Evolutionary conservation across 2,888 invertebrate species (phyloP).

Genomic region (Geophilus truncorum): DNA sequence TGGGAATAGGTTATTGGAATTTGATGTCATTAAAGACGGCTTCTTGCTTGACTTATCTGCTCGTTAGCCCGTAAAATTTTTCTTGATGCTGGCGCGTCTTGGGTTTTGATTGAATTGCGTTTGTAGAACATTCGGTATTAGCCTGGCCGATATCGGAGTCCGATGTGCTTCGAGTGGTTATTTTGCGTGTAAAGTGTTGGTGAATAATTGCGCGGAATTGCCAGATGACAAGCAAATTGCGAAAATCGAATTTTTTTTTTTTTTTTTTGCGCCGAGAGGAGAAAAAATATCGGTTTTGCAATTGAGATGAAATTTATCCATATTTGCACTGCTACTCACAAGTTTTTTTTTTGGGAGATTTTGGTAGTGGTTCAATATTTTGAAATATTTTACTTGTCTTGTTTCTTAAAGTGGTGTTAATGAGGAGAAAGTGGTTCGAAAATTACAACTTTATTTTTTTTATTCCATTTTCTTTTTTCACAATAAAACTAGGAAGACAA

Average conservation of each 20-base stretch:
- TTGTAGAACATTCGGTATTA: neutral
- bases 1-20: neutral
- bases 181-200: neutral
- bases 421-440: neutral
- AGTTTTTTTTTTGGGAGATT: neutral
- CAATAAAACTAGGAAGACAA: too few species aligned
- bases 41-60: neutral
- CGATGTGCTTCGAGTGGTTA: neutral
- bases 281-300: neutral
- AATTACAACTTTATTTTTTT: neutral
- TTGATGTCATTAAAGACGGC: constrained; percentile 4
- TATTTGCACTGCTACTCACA: neutral
- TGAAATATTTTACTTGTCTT: neutral
- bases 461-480: neutral
- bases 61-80: neutral
- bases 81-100: neutral
- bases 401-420: neutral
- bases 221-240: neutral
- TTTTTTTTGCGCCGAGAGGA: neutral
- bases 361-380: neutral
- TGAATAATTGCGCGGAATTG: neutral
- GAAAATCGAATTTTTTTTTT: neutral
- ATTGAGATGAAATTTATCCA: neutral
- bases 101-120: neutral
- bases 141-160: neutral